A percentile compares a stretch with the other conserved stretches of the same genome.
These are phyloP conservation scores for Merluccius polli DNA, from an alignment of 2,797 vertebrate species.

Conservation along the genomic window DNA sequence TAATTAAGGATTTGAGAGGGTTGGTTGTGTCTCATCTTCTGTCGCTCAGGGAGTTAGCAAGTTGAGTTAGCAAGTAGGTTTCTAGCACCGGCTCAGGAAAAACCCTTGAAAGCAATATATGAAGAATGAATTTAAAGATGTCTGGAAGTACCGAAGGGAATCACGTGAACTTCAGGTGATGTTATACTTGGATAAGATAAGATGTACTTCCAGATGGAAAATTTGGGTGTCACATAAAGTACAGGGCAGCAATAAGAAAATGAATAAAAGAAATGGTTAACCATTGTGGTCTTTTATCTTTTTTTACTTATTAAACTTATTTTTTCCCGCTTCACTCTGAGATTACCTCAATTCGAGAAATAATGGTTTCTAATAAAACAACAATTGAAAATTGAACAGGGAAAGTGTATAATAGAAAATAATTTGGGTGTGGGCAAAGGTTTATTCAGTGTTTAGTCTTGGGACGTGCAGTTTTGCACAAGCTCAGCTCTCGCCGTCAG, in stretches of 20 bases:
- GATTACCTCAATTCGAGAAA: not conserved
- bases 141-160: not conserved
- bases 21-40: not conserved
- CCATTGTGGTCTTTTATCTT: not conserved
- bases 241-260: not conserved
- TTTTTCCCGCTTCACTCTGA: not conserved
- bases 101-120: conserved; percentile 1
- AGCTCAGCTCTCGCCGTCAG: not conserved
- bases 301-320: not conserved
- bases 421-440: not conserved
- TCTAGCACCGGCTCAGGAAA: not conserved
- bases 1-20: not conserved
- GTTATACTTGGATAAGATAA: not conserved
- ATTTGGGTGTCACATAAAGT: not conserved
- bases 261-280: not conserved
- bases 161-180: not conserved
- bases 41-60: not conserved
- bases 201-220: not conserved
- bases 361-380: not conserved
- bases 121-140: not conserved
- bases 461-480: not conserved
- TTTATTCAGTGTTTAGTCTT: not conserved
- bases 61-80: not conserved
- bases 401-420: not conserved
- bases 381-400: not conserved